phyloP scores from a whole-genome alignment of 2,888 invertebrate species.

The Coelopa pilipes region DNA sequence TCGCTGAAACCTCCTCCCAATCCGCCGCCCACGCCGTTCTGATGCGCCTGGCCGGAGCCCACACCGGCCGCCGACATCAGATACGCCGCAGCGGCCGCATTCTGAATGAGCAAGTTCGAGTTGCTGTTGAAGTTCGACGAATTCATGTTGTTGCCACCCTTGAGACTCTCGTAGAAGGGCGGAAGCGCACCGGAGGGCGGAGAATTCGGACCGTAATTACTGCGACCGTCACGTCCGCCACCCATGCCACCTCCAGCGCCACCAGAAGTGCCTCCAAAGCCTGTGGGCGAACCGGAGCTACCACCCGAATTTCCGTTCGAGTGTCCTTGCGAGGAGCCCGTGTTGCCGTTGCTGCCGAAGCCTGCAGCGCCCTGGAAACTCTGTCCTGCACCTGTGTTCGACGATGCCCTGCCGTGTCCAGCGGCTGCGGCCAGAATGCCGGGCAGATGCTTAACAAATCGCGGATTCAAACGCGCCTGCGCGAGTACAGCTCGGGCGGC shows the following conservation, averaged over 20 bases:
- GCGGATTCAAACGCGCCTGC: conserved; percentile 58
- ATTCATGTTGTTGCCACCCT: conserved; percentile 74
- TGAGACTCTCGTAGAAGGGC: conserved; percentile 89
- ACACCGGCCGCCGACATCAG: conserved; percentile 71
- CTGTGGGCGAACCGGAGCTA: conserved; percentile 53
- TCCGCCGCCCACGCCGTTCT: conserved; percentile 67
- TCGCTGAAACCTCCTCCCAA: conserved; percentile 47
- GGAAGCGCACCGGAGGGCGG: conserved; percentile 88
- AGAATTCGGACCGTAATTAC: conserved; percentile 88
- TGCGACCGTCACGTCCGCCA: conserved; percentile 82
- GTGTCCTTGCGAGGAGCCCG: conserved; percentile 65
- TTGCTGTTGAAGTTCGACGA: conserved; percentile 62
- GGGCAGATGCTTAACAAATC: conserved; percentile 70
- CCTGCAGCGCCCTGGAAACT: conserved; percentile 62
- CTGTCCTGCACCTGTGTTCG: conserved; percentile 68
- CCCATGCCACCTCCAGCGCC: conserved; percentile 81
- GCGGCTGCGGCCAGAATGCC: conserved; percentile 80
- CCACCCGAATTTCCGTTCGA: conserved; percentile 69
- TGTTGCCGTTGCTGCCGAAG: conserved; percentile 45
- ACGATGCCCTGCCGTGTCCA: conserved; percentile 80
- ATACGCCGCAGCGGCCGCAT: conserved; percentile 73
- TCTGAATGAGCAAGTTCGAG: conserved; percentile 71
- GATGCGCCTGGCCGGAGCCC: conserved; percentile 40
- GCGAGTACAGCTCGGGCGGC: conserved; percentile 62
- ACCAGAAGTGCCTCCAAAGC: conserved; percentile 70